Conservation (phyloP, 2,888 invertebrate species). For the Sepiola atlantica region DNA sequence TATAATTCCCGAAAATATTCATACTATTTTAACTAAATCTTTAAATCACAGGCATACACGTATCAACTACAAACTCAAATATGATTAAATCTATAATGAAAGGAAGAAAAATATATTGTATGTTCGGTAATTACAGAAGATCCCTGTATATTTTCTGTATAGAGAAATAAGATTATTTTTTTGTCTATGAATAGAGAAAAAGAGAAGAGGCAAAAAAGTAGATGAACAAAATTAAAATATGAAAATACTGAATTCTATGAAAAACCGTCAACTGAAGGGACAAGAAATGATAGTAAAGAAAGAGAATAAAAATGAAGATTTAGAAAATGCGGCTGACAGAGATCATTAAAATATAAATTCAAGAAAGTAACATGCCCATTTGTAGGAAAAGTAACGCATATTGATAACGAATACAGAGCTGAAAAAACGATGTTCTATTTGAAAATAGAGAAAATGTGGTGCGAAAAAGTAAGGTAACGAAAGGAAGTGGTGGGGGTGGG, state of each 20-base stretch:
- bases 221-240: neutral
- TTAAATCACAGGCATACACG: no score
- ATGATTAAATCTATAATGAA: no score
- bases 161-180: neutral
- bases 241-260: neutral
- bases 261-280: no score
- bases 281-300: neutral
- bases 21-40: no score
- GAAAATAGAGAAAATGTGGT: neutral
- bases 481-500: neutral
- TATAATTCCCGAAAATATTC: no score
- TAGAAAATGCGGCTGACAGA: no score
- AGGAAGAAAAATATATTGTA: neutral
- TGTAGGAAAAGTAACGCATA: neutral
- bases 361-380: neutral
- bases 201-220: neutral
- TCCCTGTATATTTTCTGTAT: neutral
- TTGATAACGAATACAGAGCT: no score
- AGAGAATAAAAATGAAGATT: neutral
- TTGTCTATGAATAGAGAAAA: neutral
- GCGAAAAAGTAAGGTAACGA: neutral
- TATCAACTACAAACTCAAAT: no score
- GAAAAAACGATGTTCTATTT: no score
- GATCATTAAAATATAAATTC: neutral
- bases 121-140: neutral